Conservation (phyloP, 1,140 invertebrate genomes). For the Maconellicoccus hirsutus region DNA sequence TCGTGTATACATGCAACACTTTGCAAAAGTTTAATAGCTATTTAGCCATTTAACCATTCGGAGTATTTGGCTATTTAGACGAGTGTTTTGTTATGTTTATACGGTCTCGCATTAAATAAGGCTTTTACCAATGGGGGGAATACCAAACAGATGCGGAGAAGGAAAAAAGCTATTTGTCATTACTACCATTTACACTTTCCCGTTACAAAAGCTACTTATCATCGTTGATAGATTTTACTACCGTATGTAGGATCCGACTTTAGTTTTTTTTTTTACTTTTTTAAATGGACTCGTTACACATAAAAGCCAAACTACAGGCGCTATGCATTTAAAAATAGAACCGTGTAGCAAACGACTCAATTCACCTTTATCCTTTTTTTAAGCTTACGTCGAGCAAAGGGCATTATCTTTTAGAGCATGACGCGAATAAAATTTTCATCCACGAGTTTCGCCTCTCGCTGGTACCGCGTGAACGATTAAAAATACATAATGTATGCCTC, state of each 20-base stretch:
- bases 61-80: conserved; percentile 3
- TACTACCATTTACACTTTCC: neutral
- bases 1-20: neutral
- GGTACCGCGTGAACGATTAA: too few species aligned
- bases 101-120: conserved; percentile 3
- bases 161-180: conserved; percentile 9
- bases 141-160: neutral
- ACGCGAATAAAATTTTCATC: too few species aligned
- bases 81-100: conserved; percentile 9
- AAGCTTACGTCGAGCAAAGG: too few species aligned
- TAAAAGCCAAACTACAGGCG: too few species aligned
- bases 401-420: too few species aligned
- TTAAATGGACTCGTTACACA: too few species aligned
- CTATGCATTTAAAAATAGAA: too few species aligned
- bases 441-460: too few species aligned
- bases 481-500: too few species aligned
- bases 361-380: too few species aligned
- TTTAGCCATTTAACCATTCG: conserved; percentile 8
- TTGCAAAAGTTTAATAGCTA: conserved; percentile 1
- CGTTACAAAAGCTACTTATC: conserved; percentile 8
- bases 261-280: neutral
- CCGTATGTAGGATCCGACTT: neutral
- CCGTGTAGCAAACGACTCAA: too few species aligned
- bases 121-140: neutral
- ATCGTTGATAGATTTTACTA: conserved; percentile 9